Evolutionary conservation across 2,888 invertebrate species (phyloP), one percentile per base, ranked within the genome.

Genomic region (Tachina lurida): DNA sequence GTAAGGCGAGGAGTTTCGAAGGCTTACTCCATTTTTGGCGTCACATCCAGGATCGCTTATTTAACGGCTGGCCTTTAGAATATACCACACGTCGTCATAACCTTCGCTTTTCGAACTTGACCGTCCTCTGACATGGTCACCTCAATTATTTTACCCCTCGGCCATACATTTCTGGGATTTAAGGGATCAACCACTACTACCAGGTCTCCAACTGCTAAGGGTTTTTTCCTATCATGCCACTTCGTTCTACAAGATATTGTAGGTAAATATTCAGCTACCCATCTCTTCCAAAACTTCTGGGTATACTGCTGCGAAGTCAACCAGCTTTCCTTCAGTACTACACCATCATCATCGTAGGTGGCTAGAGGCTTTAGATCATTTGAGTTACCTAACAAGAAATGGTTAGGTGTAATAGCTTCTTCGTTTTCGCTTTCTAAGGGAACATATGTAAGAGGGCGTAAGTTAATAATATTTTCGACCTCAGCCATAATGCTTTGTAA

Each of bases 361-460:
- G 85, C 82, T 9, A 45, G 7, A 19, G 76, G 56, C 10, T 65
- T 67, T 58, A 76, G 10, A 3, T 17, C 56, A 43, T 47, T 65
- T 31, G 22, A 65, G 17, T 45, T 65, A 10, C 41, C 43, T n/a
- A 56, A 10, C 43, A 65, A 45, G 3, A 75, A 65, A 45, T 75
- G 43, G 15, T 52, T 47, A 13, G 54, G 63, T 45, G 65, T 76
- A 10, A 68, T 60, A 41, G 77, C 67, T 68, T 67, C 56, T 0
- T 58, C 67, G 67, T 77, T 63, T 76, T 80, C 65, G 81, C 71
- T 13, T 13, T 76, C 79, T 31, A 79, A 13, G 13, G 83, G 71
- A 41, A 85, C 43, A 31, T 83, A 76, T 3, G 79, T 79, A n/a
- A 87, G 68, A 41, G 83, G 84, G 0, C 74, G 74, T 7, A 71